Evolutionary conservation across 2,888 invertebrate species (phyloP), one percentile per base, ranked within the genome.

Genomic region (Halictus ligatus): DNA sequence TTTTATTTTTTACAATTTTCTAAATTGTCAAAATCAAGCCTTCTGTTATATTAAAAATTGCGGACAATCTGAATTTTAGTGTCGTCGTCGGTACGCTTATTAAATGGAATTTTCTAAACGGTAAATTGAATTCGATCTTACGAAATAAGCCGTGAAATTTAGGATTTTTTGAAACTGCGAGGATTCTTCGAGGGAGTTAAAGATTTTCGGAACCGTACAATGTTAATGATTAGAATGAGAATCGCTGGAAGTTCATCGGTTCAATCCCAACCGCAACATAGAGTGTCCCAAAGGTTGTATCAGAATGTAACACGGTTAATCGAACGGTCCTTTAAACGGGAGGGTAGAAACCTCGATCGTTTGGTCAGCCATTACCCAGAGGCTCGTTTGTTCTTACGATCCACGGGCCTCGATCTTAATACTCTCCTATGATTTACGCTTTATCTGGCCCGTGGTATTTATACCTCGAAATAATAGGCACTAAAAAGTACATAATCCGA

Each of bases 301-400:
- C 88, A 91, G 92, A 88, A 90, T 90, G 86, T 88, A 87, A 89
- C 76, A 90, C 92, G 89, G 87, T 93, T 93, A 93, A 93, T 93
- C 93, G 94, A 94, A 93, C 92, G 91, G 91, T 92, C 90, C 88
- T 91, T 91, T 85, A 89, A 86, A 90, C 89, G 86, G 79, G 87
- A 88, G 90, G 92, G 91, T 83, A 87, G 89, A 86, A 82, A 87
- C 85, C 90, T 89, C 89, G 91, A 92, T 89, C 91, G 93, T 93
- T 93, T 92, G 92, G 91, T 92, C 90, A 92, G 91, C 92, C 89
- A 93, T 94, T 93, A 92, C 83, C 92, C 83, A 74, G 89, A 91
- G 89, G 82, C 89, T 91, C 91, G 90, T 91, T 89, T 91, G 89
- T 89, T 91, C 89, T 86, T 88, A 89, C 88, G 90, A 90, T 77